Percentiles rank a stretch among this genome's conserved stretches.
phyloP scores from a whole-genome alignment of 2,888 invertebrate genomes.

The Harpalus rubripes region DNA sequence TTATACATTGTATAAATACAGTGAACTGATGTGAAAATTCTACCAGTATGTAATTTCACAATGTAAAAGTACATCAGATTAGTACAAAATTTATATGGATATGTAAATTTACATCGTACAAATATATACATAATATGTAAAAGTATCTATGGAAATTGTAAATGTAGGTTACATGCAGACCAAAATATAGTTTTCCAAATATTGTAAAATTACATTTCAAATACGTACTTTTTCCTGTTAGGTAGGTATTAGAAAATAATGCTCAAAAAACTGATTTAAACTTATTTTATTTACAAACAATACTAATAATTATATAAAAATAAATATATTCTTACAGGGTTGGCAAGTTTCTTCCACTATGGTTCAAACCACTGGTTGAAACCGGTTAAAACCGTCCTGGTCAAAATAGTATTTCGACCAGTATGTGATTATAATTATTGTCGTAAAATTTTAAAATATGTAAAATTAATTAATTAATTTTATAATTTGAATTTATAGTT shows the following conservation, averaged over 20 bases:
- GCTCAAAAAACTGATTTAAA: neutral
- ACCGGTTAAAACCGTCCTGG: no score
- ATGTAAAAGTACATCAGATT: neutral
- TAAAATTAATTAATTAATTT: no score
- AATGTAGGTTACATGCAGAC: neutral
- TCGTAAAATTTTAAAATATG: no score
- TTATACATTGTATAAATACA: slow-evolving; percentile 7
- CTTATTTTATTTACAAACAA: neutral
- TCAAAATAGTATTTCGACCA: no score
- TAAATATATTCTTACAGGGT: neutral
- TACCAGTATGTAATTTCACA: neutral
- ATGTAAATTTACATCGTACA: slow-evolving; percentile 5
- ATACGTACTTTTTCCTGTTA: neutral
- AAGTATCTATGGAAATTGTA: slow-evolving; percentile 1
- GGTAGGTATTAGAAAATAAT: neutral
- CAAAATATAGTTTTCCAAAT: neutral
- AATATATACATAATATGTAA: slow-evolving; percentile 3
- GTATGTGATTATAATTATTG: no score
- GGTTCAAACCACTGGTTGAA: no score
- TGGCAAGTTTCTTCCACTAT: no score
- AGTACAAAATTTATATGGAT: neutral
- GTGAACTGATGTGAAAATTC: neutral
- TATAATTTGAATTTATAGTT: no score
- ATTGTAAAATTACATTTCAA: neutral
- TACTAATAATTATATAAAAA: neutral